phyloP scores from a whole-genome alignment of 2,888 invertebrate genomes.

The Cataglyphis cursor region DNA sequence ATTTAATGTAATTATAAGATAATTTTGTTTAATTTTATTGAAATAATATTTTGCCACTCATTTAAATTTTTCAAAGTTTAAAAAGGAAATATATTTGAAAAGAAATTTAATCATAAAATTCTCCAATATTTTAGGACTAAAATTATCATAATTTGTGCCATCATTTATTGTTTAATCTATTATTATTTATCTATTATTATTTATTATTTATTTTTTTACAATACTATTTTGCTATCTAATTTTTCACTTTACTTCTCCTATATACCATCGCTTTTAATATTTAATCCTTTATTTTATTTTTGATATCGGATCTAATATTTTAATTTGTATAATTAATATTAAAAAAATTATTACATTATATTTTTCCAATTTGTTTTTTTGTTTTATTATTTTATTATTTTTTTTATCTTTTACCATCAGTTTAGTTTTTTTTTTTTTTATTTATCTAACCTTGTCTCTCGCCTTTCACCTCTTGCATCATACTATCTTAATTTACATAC shows the following conservation, averaged over 20 bases:
- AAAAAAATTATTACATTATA: background rate
- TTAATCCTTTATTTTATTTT: background rate
- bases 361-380: slow-evolving; percentile 7
- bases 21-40: background rate
- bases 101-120: background rate
- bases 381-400: background rate
- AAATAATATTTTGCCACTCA: background rate
- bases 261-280: background rate
- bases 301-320: background rate
- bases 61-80: background rate
- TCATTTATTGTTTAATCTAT: background rate
- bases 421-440: background rate
- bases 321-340: background rate
- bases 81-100: background rate
- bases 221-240: background rate
- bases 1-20: background rate
- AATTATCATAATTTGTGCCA: background rate
- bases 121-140: background rate
- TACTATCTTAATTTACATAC: background rate
- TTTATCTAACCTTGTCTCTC: background rate
- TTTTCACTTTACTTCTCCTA: background rate
- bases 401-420: background rate
- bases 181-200: background rate
- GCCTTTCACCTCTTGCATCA: background rate
- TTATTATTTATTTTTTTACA: background rate